Base-by-base conservation (phyloP, 2,888 invertebrate species). In the Amiota communis region DNA sequence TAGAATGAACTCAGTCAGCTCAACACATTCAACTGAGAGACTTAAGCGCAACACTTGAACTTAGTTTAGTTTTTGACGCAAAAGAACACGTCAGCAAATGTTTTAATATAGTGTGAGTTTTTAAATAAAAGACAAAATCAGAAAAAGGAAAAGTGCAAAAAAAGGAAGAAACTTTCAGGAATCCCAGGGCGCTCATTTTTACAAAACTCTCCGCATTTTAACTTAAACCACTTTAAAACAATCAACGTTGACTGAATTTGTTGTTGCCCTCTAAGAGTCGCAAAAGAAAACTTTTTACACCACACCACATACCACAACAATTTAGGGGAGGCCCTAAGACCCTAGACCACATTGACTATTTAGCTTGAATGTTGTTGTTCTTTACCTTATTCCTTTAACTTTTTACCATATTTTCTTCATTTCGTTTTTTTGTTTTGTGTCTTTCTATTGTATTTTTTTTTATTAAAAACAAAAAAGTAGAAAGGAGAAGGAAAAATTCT, bases 41-140 rank as follows among this genome's bases (percentile, higher is more conserved):
- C 36, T 59, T n/a, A 68, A 68, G 67, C 67, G 67, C 51, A 68
- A 68, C 67, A 68, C 67, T 68, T 68, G 67, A 68, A 68, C 67
- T 68, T 68, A 68, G 36, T 36, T 36, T 36, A 36, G 36, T 6
- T 68, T 68, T 68, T 17, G 17, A 65, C 48, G 65, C 65, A 65
- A 65, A 65, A n/a, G 15, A 47, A 65, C 48, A 65, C 48, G 65
- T 48, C 65, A 48, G 48, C 36, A 36, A 36, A 36, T 36, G 8
- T 36, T 36, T 36, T 36, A 36, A 36, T 36, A 6, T 36, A 36
- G 36, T 36, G 36, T 36, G 36, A 36, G 36, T 36, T 36, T 36
- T 36, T 36, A 36, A 36, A 36, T 36, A 36, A 36, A 36, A 36
- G 36, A 36, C 8, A 36, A 36, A 36, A 36, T 4, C 4, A 36